Evolutionary conservation across 37 sponge, comb jelly and placozoan species (phyloP), one percentile per base, ranked within the genome.

Genomic region (Crambe crambe): DNA sequence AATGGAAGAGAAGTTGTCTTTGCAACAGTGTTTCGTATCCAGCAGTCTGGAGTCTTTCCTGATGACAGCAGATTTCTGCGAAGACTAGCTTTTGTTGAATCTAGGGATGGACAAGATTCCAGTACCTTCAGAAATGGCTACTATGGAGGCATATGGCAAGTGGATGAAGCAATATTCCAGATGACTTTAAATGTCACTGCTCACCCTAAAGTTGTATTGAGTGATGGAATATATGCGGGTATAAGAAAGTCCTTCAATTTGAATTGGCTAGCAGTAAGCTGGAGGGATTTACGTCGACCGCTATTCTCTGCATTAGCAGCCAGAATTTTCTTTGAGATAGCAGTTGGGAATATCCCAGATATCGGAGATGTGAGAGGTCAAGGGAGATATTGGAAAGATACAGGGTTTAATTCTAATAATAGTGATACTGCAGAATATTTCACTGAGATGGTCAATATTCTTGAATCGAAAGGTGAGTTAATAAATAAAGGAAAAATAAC

Each of bases 61-160:
- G 37, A 73, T 58, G 73, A 82, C 57, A 82, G 73, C 38, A 30
- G 75, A 9, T 27, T 82, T 22, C 26, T 82, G 32, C 42, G 83
- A 29, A 62, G 83, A 29, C 20, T 82, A 21, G 83, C 83, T 4
- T 82, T 44, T 42, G 83, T 64, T 23, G 83, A 82, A 30, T 47
- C 72, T 37, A 56, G 81, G 39, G 81, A 80, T 40, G 81, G 81
- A n/a, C 31, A 56, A 20, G 81, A 70, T 42, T 10, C 62, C 2
- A 42, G 54, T 17, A 80, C 81, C 5, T 80, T 36, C 72, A 77
- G 78, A 9, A 29, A n/a, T n/a, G 72, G 81, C 43, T 80, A 80
- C 60, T 37, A 72, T 58, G 81, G 81, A 40, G 81, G 81, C 0
- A 80, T 80, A 37, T 80, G 81, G 81, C 81, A 80, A 58, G 81